Base-by-base conservation (phyloP, 2,888 invertebrate species). In the Gari tellinella region DNA sequence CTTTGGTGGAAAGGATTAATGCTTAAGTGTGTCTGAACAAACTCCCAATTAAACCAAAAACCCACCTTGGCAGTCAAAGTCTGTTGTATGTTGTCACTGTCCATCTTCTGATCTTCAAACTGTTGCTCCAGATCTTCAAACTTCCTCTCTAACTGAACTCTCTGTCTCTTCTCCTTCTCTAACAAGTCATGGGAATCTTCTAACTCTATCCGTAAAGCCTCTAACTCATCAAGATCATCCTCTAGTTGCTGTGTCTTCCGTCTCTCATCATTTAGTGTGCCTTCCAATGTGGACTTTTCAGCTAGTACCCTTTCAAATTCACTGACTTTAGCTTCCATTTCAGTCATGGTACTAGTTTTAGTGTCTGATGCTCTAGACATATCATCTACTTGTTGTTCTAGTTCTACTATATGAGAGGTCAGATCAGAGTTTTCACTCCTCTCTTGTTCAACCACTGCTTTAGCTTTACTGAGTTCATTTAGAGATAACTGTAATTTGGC, bases 401-500 rank as follows among this genome's bases (percentile, higher is more conserved):
- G 72, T 26, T 76, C 77, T 23, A 68, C 60, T 17, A 87, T 70
- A 40, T 82, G 80, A 15, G 67, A 69, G 64, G 86, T 83, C 12
- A 88, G 80, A 56, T 87, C 83, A 4, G 84, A 62, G 46, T 81
- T 83, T 74, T 84, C 83, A 70, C 81, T 83, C 21, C 84, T 68
- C 60, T 87, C 86, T 37, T 80, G 82, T 17, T 87, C 87, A 45
- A 84, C 81, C 25, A 79, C 61, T 26, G 80, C 58, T 65, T 85
- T 86, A 21, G 85, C 78, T 75, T 84, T 85, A 25, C 82, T 80
- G 37, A 89, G 72, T 60, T 89, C 89, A 46, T 82, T 82, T 49
- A 89, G 66, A 10, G 86, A 82, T 52, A 87, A 60, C 49, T 89
- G 86, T 51, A 88, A 72, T 63, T 89, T 88, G 14, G 82, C 75